Evolutionary conservation across 1,140 invertebrate species (phyloP).

Genomic region (silkworm (Bombyx mori)): ASM3026992v2 NC_085129.1:11601501-11602000

Average conservation of each 20-base stretch:
- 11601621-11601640: background rate
- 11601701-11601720: background rate
- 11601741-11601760: background rate
- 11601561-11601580: background rate
- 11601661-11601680: background rate
- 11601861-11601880: background rate
- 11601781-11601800: slow-evolving; percentile 1
- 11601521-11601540: background rate
- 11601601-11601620: background rate
- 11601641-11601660: slow-evolving; percentile 5
- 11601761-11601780: slow-evolving; percentile 4
- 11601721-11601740: slow-evolving; percentile 2
- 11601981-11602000: slow-evolving; percentile 1
- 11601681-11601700: background rate
- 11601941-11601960: slow-evolving; percentile 1
- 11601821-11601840: background rate
- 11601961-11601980: slow-evolving; percentile 3
- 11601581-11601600: background rate
- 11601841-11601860: slow-evolving; percentile 3
- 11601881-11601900: slow-evolving; percentile 1
- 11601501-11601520: slow-evolving; percentile 3
- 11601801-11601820: background rate
- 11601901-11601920: background rate
- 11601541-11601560: background rate
- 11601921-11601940: background rate